Evolutionary conservation across 2,797 vertebrate species (phyloP).

Genomic region (Enteromius trimaculatus): DNA sequence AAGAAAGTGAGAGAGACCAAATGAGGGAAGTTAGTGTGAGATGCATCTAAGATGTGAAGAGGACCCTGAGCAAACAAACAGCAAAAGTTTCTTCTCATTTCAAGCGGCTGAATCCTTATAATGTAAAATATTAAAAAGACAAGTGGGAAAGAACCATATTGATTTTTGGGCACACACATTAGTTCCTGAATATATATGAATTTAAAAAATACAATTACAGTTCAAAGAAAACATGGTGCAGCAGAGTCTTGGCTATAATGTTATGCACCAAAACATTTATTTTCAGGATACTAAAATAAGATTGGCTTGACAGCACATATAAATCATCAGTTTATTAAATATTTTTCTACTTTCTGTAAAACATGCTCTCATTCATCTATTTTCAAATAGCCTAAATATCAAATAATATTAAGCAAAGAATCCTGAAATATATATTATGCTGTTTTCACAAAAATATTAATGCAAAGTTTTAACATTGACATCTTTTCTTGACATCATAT

Average conservation of each 20-base stretch:
- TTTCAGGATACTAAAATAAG: not conserved
- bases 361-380: not conserved
- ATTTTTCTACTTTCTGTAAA: not conserved
- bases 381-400: not conserved
- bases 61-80: slow-evolving; percentile 42
- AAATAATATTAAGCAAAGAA: not conserved
- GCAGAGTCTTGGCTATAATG: not conserved
- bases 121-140: slow-evolving; percentile 1
- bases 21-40: slow-evolving; percentile 18
- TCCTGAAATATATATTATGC: not conserved
- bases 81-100: slow-evolving; percentile 27
- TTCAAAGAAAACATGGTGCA: not conserved
- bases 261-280: not conserved
- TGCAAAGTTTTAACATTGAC: not conserved
- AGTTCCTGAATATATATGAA: not conserved
- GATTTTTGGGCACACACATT: slow-evolving; percentile 17
- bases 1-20: slow-evolving; percentile 53
- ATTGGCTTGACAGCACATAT: not conserved
- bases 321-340: not conserved
- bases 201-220: not conserved
- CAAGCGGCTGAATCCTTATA: not conserved
- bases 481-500: too few species aligned
- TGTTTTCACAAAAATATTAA: not conserved
- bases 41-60: slow-evolving; percentile 22
- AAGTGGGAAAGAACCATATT: not conserved